These are phyloP conservation scores for Lordiphosa fenestrarum DNA, from an alignment of 2,888 invertebrate species.

Conservation along the genomic window DNA sequence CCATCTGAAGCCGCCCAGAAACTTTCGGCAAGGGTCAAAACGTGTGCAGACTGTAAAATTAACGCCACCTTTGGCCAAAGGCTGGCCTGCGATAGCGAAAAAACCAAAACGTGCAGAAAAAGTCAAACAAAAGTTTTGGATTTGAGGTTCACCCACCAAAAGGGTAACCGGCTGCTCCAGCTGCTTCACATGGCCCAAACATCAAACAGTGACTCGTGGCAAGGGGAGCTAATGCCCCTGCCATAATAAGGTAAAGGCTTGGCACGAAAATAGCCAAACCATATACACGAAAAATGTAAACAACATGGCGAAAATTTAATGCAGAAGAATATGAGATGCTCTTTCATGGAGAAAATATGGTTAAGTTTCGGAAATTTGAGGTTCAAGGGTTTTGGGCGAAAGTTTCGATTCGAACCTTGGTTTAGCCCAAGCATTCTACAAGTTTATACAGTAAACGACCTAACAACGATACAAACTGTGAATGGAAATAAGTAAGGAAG, in stretches of 20 bases:
- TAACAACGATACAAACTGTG: too few relatives aligned
- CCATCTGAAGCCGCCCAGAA: conserved; percentile 19
- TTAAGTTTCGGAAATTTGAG: too few relatives aligned
- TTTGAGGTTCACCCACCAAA: conserved; percentile 16
- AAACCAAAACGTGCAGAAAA: conserved; percentile 45
- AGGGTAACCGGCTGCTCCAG: conserved; percentile 22
- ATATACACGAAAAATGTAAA: too few relatives aligned
- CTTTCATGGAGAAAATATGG: too few relatives aligned
- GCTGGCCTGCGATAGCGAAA: conserved; percentile 23
- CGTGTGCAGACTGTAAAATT: conserved; percentile 71
- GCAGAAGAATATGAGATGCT: too few relatives aligned
- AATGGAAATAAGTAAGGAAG: too few relatives aligned
- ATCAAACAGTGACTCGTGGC: conserved; percentile 33
- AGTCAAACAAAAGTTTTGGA: conserved; percentile 49
- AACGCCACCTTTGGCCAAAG: conserved; percentile 54
- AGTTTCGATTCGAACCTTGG: too few relatives aligned
- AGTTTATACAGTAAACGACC: too few relatives aligned
- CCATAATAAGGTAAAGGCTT: conserved; percentile 6
- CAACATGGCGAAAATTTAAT: too few relatives aligned
- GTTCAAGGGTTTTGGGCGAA: too few relatives aligned
- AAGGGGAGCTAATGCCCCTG: conserved; percentile 7
- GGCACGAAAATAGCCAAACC: conserved; percentile 21
- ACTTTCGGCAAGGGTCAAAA: conserved; percentile 59
- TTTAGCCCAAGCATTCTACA: too few relatives aligned
- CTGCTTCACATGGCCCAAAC: conserved; percentile 33